phyloP scores from a whole-genome alignment of 2,888 invertebrate genomes.

The Lissocephala sabroskyi region DNA sequence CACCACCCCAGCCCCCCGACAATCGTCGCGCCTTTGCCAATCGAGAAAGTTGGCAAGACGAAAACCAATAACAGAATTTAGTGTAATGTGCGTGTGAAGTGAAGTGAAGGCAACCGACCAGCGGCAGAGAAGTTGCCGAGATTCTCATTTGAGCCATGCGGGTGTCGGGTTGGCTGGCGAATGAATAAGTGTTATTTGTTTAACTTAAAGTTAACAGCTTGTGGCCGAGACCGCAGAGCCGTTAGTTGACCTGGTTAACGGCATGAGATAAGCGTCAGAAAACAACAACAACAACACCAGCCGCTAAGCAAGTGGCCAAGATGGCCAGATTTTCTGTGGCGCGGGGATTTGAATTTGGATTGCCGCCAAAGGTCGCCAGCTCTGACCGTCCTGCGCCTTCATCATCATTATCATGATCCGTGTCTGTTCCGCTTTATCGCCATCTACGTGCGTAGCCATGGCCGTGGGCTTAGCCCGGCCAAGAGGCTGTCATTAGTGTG shows the following conservation, averaged over 20 bases:
- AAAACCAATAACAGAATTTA: not conserved
- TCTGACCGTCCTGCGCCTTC: not conserved
- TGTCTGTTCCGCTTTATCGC: constrained; percentile 30
- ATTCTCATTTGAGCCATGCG: not conserved
- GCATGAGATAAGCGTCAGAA: constrained; percentile 46
- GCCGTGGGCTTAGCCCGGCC: not conserved
- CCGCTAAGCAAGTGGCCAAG: not conserved
- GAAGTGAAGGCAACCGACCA: not conserved
- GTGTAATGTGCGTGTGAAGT: not conserved
- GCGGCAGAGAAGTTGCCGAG: not conserved
- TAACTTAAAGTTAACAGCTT: constrained; percentile 63
- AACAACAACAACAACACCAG: constrained; percentile 19
- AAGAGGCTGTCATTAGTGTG: not conserved
- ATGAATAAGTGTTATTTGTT: constrained; percentile 58
- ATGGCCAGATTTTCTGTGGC: too few species aligned
- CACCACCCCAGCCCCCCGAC: too few species aligned
- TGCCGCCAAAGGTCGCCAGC: not conserved
- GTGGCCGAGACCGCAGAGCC: constrained; percentile 55
- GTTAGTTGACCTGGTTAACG: constrained; percentile 61
- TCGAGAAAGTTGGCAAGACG: too few species aligned
- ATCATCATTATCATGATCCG: constrained; percentile 26
- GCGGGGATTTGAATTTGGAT: constrained; percentile 4
- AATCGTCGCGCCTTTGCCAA: too few species aligned
- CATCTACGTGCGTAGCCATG: constrained; percentile 34
- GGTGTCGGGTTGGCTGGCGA: constrained; percentile 12